phyloP scores from a whole-genome alignment of 1,140 invertebrate species.

The Phymorhynchus buccinoides region DNA sequence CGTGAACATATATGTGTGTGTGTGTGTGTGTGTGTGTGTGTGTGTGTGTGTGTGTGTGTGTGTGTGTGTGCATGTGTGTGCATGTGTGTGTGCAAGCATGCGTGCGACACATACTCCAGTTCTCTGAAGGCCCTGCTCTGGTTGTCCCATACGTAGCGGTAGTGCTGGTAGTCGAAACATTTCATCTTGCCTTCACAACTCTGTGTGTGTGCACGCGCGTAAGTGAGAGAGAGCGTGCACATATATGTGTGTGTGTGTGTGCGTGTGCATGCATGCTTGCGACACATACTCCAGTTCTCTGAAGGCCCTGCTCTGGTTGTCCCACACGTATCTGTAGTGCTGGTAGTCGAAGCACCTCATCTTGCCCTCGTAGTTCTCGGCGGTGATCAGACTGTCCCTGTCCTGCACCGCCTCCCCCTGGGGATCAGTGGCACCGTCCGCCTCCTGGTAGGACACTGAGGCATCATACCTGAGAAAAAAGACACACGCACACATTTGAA shows the following conservation, averaged over 20 bases:
- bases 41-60: too few species aligned
- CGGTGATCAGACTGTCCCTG: slow-evolving; percentile 17
- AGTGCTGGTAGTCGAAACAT: slow-evolving; percentile 69
- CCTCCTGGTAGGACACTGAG: slow-evolving; percentile 30
- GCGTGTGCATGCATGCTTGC: too few species aligned
- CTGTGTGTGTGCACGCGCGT: too few species aligned
- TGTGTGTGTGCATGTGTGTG: too few species aligned
- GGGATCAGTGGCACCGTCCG: slow-evolving; percentile 6
- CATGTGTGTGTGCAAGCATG: too few species aligned
- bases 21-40: too few species aligned
- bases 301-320: slow-evolving; percentile 51
- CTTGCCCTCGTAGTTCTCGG: slow-evolving; percentile 41
- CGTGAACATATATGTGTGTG: too few species aligned
- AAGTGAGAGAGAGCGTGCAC: too few species aligned
- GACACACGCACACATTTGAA: too few species aligned
- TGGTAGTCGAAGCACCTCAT: slow-evolving; percentile 67
- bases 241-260: too few species aligned
- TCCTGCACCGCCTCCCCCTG: slow-evolving; percentile 19
- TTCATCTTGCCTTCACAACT: slow-evolving; percentile 49
- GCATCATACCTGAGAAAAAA: slow-evolving; percentile 31
- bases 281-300: slow-evolving; percentile 65
- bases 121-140: slow-evolving; percentile 54
- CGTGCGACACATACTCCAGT: slow-evolving; percentile 69
- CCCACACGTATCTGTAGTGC: slow-evolving; percentile 69
- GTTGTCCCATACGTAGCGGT: slow-evolving; percentile 68